Base-by-base conservation (phyloP, 2,888 invertebrate genomes). In the Chaetoderma sp. region DNA sequence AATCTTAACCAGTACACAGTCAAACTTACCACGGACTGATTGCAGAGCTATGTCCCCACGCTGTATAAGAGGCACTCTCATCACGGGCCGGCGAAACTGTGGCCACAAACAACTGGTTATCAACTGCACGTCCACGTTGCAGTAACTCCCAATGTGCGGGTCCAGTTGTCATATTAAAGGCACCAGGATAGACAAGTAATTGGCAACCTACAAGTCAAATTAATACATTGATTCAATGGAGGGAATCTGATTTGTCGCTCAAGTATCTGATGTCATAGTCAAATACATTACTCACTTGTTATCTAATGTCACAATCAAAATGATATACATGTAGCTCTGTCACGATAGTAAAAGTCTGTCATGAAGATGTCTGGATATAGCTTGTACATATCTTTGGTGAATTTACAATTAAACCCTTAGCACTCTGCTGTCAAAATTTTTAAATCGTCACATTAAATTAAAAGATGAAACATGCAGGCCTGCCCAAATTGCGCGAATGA, bases 91-190 rank as follows among this genome's bases (percentile, higher is more conserved):
- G 95, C 54, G 94, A 93, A 56, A 94, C 91, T 1, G 92, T 90
- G 25, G 93, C 94, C 42, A 96, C 93, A 88, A 91, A 98, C 50
- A 95, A 65, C 88, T 97, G 96, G 85, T 94, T 93, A 88, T 98
- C 97, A 33, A 91, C 89, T 36, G 98, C 96, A 55, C 97, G 89
- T 0, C 91, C 90, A 50, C 93, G 89, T 65, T 91, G 92, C 21
- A 98, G 88, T 4, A 95, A 86, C 82, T 95, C 93, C 96, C 96
- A 98, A 86, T 98, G 97, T 61, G 92, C 88, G 0, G 96, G 96
- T 0, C 98, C 98, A 0, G 98, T 98, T 1, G 94, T 95, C 93
- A 94, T 94, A 87, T 96, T 98, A 87, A 98, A 98, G 1, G 97
- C 96, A 28, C 93, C 96, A 0, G 98, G 98, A 88, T 96, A 98